These are phyloP conservation scores for Python bivittatus DNA, from an alignment of 2,113 vertebrate genomes.

Conservation along the genomic window DNA sequence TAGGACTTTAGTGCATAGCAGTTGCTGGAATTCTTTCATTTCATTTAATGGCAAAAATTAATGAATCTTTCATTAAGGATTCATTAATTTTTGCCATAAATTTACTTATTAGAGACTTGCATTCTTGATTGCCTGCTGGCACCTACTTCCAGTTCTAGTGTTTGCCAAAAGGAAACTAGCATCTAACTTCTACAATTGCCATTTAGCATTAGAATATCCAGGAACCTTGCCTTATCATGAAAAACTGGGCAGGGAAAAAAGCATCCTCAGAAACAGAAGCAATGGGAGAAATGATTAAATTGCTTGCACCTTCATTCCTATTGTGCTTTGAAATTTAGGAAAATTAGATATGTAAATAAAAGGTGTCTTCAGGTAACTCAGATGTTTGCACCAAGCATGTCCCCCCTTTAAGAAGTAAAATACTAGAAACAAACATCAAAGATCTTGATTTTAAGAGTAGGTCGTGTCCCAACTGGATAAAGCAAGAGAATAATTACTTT, in stretches of 20 bases:
- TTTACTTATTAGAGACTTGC: no score
- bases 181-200: not conserved
- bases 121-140: no score
- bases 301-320: slow-evolving; percentile 27
- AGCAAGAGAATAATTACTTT: no score
- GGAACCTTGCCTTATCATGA: slow-evolving; percentile 11
- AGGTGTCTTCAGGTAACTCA: slow-evolving; percentile 15
- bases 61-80: no score
- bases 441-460: no score
- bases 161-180: no score
- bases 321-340: slow-evolving; percentile 44
- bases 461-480: no score
- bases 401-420: not conserved
- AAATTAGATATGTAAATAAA: slow-evolving; percentile 40
- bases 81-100: no score
- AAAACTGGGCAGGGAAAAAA: not conserved
- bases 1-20: no score
- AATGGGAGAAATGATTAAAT: not conserved
- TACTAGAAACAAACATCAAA: not conserved
- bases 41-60: no score
- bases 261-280: slow-evolving; percentile 12
- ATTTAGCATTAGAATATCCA: slow-evolving; percentile 4
- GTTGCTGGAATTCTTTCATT: no score
- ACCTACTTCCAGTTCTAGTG: no score
- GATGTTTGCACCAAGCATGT: slow-evolving; percentile 11